Conservation (phyloP, 2,888 invertebrate genomes). For the Lasioglossum leucozonium region DNA sequence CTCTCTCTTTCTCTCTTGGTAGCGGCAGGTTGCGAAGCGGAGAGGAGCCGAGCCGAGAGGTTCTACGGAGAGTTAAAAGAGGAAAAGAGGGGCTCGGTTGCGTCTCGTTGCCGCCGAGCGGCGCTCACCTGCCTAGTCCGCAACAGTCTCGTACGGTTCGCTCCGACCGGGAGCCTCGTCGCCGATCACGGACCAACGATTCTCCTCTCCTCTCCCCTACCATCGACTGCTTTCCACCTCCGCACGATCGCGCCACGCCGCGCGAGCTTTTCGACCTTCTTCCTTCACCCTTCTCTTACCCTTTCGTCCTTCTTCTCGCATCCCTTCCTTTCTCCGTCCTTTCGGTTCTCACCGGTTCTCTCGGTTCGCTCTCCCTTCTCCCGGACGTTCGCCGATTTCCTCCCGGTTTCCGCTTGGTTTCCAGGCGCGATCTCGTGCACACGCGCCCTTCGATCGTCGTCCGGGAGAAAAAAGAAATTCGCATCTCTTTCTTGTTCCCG, state of each 20-base stretch:
- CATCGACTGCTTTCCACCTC: constrained; percentile 64
- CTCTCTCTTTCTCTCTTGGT: neutral
- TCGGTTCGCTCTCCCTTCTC: constrained; percentile 23
- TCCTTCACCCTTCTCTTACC: constrained; percentile 37
- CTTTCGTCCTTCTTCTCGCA: constrained; percentile 30
- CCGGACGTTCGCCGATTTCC: constrained; percentile 13
- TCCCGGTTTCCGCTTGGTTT: neutral
- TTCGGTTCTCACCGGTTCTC: constrained; percentile 8
- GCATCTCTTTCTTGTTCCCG: neutral
- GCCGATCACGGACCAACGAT: constrained; percentile 65
- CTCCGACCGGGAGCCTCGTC: constrained; percentile 70
- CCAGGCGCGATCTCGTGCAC: neutral
- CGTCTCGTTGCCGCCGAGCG: constrained; percentile 74
- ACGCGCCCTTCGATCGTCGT: neutral
- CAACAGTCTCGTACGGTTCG: constrained; percentile 75
- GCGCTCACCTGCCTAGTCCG: constrained; percentile 76
- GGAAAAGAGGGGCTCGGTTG: constrained; percentile 75
- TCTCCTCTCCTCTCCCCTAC: constrained; percentile 55
- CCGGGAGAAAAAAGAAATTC: neutral
- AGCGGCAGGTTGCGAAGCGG: constrained; percentile 59
- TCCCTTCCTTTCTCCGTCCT: constrained; percentile 6
- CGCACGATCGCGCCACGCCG: constrained; percentile 52
- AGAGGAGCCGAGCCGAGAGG: constrained; percentile 58
- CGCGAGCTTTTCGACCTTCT: constrained; percentile 57
- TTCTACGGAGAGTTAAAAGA: constrained; percentile 68